Base-by-base conservation (phyloP, 1,140 invertebrate genomes). In the Trichoplusia ni region DNA sequence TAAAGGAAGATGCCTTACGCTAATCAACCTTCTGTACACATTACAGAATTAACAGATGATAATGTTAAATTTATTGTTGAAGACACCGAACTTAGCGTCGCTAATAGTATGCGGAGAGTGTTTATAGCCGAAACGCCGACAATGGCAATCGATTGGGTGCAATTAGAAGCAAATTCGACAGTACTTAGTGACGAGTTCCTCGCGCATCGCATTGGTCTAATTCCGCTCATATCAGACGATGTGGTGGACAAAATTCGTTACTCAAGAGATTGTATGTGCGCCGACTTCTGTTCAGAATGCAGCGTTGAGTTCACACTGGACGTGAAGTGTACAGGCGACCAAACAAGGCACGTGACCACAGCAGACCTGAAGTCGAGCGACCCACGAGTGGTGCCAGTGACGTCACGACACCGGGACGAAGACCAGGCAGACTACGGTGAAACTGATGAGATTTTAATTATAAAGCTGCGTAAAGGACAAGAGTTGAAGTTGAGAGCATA, bases 61-160 rank as follows among this genome's bases (percentile, higher is more conserved):
- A 98, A 98, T 92, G 97, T 99, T 0, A 99, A 99, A 89, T 99
- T 99, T 90, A 94, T 96, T 71, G 93, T 99, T 2, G 98, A 99
- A 93, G 98, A 99, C 79, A 99, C 99, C 0, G 98, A 99, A 91
- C 90, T 99, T 37, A 99, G 98, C 91, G 98, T 99, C 35, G 98
- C 98, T 0, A 99, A 99, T 84, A 98, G 97, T 75, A 94, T 99
- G 85, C 93, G 99, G 58, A 92, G 99, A 79, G 97, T 99, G 4
- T 98, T 99, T 81, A 99, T 99, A 75, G 98, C 99, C 4, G 99
- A 99, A 93, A 99, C 99, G 5, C 96, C 96, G 14, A 97, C 96
- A 7, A 94, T 97, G 94, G 99, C 99, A n/a, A 99, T 99, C 68
- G 99, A 99, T 92, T 99, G 98, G 99, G 97, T 99, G 8, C 98